Percentiles rank a stretch among this genome's conserved stretches.
phyloP scores from a whole-genome alignment of 2,888 invertebrate species.

The Sympetrum striolatum region DNA sequence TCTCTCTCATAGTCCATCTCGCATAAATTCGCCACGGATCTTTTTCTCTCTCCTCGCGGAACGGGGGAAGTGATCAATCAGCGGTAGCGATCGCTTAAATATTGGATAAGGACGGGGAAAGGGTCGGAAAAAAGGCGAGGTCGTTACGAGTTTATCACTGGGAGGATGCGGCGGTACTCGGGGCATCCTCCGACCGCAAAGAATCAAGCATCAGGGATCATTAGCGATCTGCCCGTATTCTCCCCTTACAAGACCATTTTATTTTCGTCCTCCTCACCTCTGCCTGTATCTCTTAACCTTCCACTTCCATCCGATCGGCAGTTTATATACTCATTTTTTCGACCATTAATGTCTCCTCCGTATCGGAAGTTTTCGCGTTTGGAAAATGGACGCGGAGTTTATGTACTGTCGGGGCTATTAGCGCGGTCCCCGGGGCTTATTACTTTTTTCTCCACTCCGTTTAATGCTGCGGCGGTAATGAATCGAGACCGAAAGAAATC shows the following conservation, averaged over 20 bases:
- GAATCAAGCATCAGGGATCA: constrained; percentile 28
- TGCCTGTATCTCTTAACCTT: not conserved
- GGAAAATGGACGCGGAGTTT: constrained; percentile 13
- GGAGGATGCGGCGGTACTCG: not conserved
- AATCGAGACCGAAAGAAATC: not conserved
- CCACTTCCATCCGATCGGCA: not conserved
- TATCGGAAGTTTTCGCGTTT: constrained; percentile 10
- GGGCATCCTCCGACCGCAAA: constrained; percentile 24
- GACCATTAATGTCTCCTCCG: not conserved
- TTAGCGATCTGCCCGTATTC: constrained; percentile 11
- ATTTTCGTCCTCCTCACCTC: too few species aligned
- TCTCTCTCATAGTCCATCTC: not conserved
- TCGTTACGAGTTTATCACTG: constrained; percentile 33
- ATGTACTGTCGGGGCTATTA: constrained; percentile 1
- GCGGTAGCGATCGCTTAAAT: not conserved
- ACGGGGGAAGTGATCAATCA: constrained; percentile 12
- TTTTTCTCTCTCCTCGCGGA: not conserved
- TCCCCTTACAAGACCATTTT: not conserved
- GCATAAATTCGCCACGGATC: not conserved
- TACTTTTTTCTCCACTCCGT: not conserved
- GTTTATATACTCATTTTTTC: not conserved
- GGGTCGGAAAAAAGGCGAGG: not conserved
- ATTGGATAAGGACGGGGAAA: not conserved
- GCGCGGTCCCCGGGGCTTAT: not conserved
- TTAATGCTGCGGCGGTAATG: not conserved